Percentiles rank a stretch among this genome's conserved stretches.
Evolutionary conservation across 2,113 vertebrate genomes (phyloP).

Genomic region (Muntiacus muntjak): DNA sequence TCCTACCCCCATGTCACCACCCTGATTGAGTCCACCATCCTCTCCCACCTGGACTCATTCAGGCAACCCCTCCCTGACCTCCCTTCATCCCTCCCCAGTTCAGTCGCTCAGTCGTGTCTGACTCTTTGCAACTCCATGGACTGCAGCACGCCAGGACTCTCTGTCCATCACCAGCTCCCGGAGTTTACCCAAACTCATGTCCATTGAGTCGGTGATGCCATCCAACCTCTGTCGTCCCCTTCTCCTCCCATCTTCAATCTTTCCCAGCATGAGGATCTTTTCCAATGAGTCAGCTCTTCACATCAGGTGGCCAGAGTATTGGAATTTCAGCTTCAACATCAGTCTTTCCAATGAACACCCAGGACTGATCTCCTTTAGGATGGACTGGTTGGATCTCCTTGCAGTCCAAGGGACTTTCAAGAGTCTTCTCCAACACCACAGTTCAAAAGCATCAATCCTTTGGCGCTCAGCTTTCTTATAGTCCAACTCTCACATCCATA

Average conservation of each 20-base stretch:
- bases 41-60: background rate
- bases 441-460: background rate
- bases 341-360: background rate
- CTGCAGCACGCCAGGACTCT: background rate
- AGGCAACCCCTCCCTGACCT: background rate
- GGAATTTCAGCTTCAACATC: background rate
- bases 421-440: background rate
- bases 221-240: fast-evolving
- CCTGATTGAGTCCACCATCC: fast-evolving
- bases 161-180: background rate
- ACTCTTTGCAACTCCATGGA: background rate
- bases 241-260: background rate
- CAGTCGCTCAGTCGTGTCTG: background rate
- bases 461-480: fast-evolving
- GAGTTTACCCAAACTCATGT: background rate
- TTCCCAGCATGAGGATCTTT: background rate
- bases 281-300: background rate
- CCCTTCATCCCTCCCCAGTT: background rate
- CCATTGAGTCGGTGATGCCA: background rate
- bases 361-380: background rate
- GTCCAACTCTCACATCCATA: background rate
- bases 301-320: background rate
- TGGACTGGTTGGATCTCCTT: background rate
- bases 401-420: background rate
- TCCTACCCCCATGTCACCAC: too few relatives aligned